phyloP scores from a whole-genome alignment of 2,888 invertebrate species.

The Coleophora flavipennella region DNA sequence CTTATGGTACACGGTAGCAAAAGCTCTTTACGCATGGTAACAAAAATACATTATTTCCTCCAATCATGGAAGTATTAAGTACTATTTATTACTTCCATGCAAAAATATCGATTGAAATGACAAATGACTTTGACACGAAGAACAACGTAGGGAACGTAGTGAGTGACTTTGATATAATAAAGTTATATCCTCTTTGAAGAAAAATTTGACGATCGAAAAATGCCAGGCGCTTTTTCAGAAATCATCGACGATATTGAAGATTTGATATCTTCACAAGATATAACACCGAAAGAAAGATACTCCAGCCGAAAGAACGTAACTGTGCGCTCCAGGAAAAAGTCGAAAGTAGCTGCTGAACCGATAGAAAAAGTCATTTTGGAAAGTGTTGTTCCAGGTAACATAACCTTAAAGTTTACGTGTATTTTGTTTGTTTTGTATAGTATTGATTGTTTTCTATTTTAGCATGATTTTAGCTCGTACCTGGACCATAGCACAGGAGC shows the following conservation, averaged over 20 bases:
- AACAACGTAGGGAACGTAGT: too few species aligned
- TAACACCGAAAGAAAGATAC: conserved; percentile 85
- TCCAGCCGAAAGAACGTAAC: conserved; percentile 79
- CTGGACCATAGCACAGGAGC: too few species aligned
- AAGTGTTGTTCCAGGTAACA: conserved; percentile 73
- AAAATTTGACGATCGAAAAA: conserved; percentile 31
- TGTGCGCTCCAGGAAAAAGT: conserved; percentile 74
- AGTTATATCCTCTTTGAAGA: neutral
- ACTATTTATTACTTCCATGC: too few species aligned
- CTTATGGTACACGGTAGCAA: too few species aligned
- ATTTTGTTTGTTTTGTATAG: conserved; percentile 25
- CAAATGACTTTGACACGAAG: too few species aligned
- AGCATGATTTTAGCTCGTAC: too few species aligned
- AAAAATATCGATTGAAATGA: too few species aligned
- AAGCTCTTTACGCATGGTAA: too few species aligned
- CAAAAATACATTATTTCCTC: too few species aligned
- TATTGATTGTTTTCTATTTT: too few species aligned
- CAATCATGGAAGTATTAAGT: too few species aligned
- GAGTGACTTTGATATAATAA: too few species aligned
- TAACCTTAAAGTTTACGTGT: conserved; percentile 32
- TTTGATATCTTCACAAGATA: conserved; percentile 84
- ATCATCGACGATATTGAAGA: conserved; percentile 89
- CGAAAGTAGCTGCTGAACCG: conserved; percentile 32
- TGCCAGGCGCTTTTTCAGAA: conserved; percentile 76
- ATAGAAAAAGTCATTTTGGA: conserved; percentile 65